A percentile compares a stretch with the other conserved stretches of the same genome.
These are phyloP conservation scores for Heliconius cydno DNA, from an alignment of 2,888 invertebrate genomes.

Conservation along the genomic window DNA sequence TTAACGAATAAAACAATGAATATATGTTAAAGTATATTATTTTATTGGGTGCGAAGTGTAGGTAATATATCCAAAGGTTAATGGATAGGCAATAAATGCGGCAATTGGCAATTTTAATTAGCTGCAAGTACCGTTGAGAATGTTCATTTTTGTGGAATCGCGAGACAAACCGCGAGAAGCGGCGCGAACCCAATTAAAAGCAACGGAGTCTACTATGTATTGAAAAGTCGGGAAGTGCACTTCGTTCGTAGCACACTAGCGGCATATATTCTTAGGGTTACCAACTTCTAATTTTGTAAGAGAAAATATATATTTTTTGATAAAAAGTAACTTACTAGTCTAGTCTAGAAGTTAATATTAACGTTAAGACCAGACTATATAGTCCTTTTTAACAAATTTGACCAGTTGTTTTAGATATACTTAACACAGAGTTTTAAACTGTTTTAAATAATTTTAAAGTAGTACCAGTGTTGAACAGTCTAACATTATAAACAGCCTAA, in stretches of 20 bases:
- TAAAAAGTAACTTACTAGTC: not conserved
- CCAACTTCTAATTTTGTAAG: conserved; percentile 14
- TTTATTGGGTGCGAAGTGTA: not conserved
- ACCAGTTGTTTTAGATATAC: too few species aligned
- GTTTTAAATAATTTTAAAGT: not conserved
- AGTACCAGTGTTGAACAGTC: not conserved
- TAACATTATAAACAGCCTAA: not conserved
- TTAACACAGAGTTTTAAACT: not conserved
- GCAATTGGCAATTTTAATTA: conserved; percentile 62
- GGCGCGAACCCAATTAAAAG: conserved; percentile 69
- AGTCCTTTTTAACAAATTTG: too few species aligned
- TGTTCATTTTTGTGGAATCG: conserved; percentile 64
- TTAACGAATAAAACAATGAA: too few species aligned
- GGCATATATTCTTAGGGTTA: conserved; percentile 44
- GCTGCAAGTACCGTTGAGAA: conserved; percentile 58
- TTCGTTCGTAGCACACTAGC: conserved; percentile 44
- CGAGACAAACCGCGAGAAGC: conserved; percentile 57
- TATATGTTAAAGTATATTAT: not conserved
- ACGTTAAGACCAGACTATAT: too few species aligned
- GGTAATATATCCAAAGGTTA: conserved; percentile 33
- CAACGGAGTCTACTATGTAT: conserved; percentile 58
- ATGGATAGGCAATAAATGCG: conserved; percentile 48
- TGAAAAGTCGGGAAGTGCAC: conserved; percentile 58
- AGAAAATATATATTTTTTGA: not conserved
- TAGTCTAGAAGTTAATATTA: too few species aligned